phyloP scores from a whole-genome alignment of 2,797 vertebrate species.

The Triplophysa bombifrons region DNA sequence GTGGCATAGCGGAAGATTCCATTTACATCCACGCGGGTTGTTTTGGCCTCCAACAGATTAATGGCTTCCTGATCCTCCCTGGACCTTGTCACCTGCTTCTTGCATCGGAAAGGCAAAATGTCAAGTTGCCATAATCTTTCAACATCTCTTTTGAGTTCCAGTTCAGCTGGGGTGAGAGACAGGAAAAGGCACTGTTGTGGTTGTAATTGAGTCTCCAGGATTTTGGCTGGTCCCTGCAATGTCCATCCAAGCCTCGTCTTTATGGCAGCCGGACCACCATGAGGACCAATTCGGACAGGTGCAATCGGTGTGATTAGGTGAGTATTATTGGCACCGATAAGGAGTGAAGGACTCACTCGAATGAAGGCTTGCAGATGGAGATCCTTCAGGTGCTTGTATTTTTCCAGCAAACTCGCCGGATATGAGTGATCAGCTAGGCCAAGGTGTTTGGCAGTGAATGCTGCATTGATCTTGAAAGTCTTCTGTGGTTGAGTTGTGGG shows the following conservation, averaged over 20 bases:
- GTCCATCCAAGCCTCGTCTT: constrained; percentile 26
- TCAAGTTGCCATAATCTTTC: neutral
- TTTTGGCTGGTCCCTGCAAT: constrained; percentile 28
- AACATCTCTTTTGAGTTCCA: neutral
- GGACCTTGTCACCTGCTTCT: neutral
- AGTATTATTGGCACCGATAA: constrained; percentile 26
- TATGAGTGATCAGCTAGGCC: neutral
- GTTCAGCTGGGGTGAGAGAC: neutral
- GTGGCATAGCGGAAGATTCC: neutral
- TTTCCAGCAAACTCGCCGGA: neutral
- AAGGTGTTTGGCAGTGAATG: neutral
- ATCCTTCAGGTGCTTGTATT: constrained; percentile 15
- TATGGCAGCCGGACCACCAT: neutral
- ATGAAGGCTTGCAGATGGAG: neutral
- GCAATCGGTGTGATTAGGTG: no score
- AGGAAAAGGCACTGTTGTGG: constrained; percentile 33
- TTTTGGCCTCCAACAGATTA: no score
- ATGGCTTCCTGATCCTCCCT: no score
- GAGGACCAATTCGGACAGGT: neutral
- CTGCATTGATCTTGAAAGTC: neutral
- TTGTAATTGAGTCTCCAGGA: neutral
- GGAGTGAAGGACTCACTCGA: constrained; percentile 7
- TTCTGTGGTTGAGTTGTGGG: neutral
- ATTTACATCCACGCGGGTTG: neutral
- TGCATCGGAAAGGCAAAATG: neutral